Evolutionary conservation across 2,797 vertebrate genomes (phyloP).

Genomic region (Catharus ustulatus): DNA sequence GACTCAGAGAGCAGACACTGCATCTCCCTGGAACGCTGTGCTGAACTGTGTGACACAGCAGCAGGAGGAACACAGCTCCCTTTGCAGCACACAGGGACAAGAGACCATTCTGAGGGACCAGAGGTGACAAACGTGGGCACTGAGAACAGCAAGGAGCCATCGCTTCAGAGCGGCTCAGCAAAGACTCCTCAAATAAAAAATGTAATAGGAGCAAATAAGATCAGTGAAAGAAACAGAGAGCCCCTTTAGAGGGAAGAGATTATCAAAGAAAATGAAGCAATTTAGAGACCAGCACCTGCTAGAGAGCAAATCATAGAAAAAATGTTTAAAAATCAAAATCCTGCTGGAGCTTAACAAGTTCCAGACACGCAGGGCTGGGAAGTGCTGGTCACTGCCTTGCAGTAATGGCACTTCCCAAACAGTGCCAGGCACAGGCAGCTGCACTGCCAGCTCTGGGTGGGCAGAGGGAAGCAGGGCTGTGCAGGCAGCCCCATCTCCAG

Average conservation of each 20-base stretch:
- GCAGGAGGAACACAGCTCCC: background rate
- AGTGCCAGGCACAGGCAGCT: accelerated
- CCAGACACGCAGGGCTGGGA: background rate
- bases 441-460: background rate
- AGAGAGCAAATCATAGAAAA: background rate
- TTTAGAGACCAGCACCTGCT: background rate
- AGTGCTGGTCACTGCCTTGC: too few relatives aligned
- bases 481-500: background rate
- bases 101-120: accelerated
- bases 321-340: background rate
- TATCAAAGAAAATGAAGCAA: background rate
- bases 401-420: accelerated
- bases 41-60: background rate
- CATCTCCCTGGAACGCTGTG: background rate
- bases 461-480: background rate
- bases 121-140: background rate
- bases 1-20: background rate
- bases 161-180: background rate
- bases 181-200: background rate
- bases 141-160: background rate
- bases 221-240: background rate
- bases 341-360: background rate
- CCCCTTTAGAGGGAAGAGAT: background rate
- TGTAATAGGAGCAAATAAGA: background rate
- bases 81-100: background rate